phyloP scores from a whole-genome alignment of 2,797 vertebrate species.

The Agapornis canus region DNA sequence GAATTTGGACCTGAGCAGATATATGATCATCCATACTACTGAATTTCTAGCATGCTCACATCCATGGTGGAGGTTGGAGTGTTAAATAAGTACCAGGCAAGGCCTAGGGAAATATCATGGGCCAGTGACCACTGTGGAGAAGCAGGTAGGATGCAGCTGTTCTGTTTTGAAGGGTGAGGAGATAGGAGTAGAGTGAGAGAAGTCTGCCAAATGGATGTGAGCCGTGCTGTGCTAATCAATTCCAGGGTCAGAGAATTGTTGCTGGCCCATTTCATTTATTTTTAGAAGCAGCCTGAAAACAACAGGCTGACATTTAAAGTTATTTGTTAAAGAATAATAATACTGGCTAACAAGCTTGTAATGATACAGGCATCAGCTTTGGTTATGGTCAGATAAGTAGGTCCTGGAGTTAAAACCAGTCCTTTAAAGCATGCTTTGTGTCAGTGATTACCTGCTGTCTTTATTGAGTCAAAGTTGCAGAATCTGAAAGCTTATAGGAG shows the following conservation, averaged over 20 bases:
- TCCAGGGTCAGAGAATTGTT: not conserved
- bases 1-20: not conserved
- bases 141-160: not conserved
- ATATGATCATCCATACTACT: not conserved
- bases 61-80: not conserved
- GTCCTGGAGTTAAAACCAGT: not conserved
- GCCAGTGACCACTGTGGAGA: not conserved
- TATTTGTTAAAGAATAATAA: not conserved
- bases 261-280: not conserved
- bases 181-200: not conserved
- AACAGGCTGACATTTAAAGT: not conserved
- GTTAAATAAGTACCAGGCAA: not conserved
- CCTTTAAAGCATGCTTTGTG: not conserved
- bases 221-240: not conserved
- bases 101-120: not conserved
- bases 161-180: not conserved
- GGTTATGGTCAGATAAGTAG: not conserved
- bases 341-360: not conserved
- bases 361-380: not conserved
- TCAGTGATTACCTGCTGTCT: not conserved
- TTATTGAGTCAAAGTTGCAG: not conserved
- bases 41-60: not conserved
- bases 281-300: slow-evolving; percentile 22
- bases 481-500: not conserved
- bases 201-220: slow-evolving; percentile 10